phyloP scores from a whole-genome alignment of 2,888 invertebrate species.

The Lasioglossum figueresi region DNA sequence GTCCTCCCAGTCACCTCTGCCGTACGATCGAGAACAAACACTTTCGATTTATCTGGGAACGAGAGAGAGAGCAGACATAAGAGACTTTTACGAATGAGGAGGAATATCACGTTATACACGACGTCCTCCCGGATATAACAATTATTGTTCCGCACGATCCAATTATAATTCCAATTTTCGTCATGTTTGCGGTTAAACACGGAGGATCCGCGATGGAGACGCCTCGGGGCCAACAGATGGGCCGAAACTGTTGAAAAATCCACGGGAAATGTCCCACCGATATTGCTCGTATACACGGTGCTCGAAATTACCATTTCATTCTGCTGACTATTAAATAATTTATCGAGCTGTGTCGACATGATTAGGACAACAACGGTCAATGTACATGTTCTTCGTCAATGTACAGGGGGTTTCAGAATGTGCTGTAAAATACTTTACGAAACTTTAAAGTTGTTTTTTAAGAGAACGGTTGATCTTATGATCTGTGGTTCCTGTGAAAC shows the following conservation, averaged over 20 bases:
- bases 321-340: neutral
- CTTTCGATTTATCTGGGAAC: conserved; percentile 26
- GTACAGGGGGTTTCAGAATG: too few species aligned
- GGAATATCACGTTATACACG: conserved; percentile 26
- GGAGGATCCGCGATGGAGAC: conserved; percentile 16
- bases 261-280: neutral
- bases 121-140: conserved; percentile 10
- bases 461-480: too few species aligned
- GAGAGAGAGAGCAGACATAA: neutral
- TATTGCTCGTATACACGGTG: neutral
- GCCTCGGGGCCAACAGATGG: neutral
- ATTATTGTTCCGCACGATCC: conserved; percentile 58
- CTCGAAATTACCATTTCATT: neutral
- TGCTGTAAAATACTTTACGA: too few species aligned
- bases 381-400: neutral
- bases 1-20: neutral
- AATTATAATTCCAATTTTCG: conserved; percentile 68
- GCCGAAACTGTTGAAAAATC: conserved; percentile 18
- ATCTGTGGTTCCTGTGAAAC: too few species aligned
- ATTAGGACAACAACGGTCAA: neutral
- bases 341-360: neutral
- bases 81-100: conserved; percentile 12
- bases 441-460: too few species aligned
- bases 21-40: neutral
- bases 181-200: conserved; percentile 54